Evolutionary conservation across 2,888 invertebrate species (phyloP).

Genomic region (Eupithecia exiguata): DNA sequence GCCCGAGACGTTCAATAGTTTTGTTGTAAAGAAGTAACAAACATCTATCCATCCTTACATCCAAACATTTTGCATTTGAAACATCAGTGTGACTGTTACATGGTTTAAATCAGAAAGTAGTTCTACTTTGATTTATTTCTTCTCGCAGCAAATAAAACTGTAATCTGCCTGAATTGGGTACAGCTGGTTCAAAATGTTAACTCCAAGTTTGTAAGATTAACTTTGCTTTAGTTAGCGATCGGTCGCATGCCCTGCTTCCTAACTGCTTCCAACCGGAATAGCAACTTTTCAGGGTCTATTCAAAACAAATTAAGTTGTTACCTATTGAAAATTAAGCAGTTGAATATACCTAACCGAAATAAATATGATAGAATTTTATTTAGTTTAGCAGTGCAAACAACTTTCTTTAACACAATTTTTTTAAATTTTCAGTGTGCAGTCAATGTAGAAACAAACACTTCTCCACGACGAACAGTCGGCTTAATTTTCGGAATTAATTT

Average conservation of each 20-base stretch:
- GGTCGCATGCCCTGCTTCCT: conserved; percentile 1
- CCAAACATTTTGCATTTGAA: too few species aligned
- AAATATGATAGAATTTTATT: not conserved
- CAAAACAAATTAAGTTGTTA: not conserved
- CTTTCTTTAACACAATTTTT: not conserved
- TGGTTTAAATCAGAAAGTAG: not conserved
- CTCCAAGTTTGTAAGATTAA: not conserved
- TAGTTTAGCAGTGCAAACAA: not conserved
- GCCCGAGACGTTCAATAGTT: too few species aligned
- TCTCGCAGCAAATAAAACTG: not conserved
- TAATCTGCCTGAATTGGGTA: conserved; percentile 6
- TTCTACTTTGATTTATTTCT: not conserved
- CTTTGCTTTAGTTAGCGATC: conserved; percentile 1
- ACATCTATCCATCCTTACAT: too few species aligned
- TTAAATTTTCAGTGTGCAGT: not conserved
- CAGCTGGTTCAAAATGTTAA: not conserved
- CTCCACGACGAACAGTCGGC: not conserved
- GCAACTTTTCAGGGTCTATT: not conserved
- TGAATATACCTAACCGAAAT: not conserved
- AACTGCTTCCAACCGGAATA: conserved; percentile 4
- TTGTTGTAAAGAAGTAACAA: too few species aligned
- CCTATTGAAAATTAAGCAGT: not conserved
- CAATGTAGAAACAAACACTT: not conserved
- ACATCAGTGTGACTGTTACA: not conserved
- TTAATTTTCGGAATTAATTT: not conserved